These are phyloP conservation scores for Automeris io DNA, from an alignment of 2,888 invertebrate genomes.

Conservation along the genomic window DNA sequence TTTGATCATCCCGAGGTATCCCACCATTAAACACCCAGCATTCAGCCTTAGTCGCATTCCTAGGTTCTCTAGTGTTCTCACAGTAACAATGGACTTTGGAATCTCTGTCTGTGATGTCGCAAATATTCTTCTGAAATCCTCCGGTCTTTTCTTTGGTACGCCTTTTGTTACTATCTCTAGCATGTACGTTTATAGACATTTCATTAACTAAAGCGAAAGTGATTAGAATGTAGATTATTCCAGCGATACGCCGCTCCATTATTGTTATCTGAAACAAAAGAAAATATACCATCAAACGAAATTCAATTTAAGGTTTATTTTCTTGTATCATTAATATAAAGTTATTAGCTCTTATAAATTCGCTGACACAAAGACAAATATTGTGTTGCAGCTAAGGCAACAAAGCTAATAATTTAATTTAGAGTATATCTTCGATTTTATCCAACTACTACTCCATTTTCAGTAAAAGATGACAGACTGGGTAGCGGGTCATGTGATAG, in stretches of 20 bases:
- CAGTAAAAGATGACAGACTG: too few relatives aligned
- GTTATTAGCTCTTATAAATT: too few relatives aligned
- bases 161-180: constrained; percentile 61
- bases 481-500: too few relatives aligned
- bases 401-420: too few relatives aligned
- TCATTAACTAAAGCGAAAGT: constrained; percentile 65
- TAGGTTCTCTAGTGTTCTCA: constrained; percentile 70
- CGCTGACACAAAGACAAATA: too few relatives aligned
- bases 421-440: too few relatives aligned
- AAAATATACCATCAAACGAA: constrained; percentile 17
- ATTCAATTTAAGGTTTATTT: too few relatives aligned
- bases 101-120: constrained; percentile 73
- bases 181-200: constrained; percentile 67
- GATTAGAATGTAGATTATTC: constrained; percentile 60
- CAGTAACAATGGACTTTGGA: constrained; percentile 83
- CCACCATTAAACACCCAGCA: constrained; percentile 86
- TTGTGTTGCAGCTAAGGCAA: too few relatives aligned
- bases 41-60: constrained; percentile 82
- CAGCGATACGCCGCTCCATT: constrained; percentile 60
- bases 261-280: constrained; percentile 64
- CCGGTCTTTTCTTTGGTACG: constrained; percentile 66
- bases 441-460: too few relatives aligned
- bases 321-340: too few relatives aligned
- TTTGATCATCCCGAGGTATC: constrained; percentile 81
- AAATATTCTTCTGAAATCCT: constrained; percentile 74